Evolutionary conservation across 2,113 vertebrate genomes (phyloP).

Genomic region (Pseudorasbora parva): DNA sequence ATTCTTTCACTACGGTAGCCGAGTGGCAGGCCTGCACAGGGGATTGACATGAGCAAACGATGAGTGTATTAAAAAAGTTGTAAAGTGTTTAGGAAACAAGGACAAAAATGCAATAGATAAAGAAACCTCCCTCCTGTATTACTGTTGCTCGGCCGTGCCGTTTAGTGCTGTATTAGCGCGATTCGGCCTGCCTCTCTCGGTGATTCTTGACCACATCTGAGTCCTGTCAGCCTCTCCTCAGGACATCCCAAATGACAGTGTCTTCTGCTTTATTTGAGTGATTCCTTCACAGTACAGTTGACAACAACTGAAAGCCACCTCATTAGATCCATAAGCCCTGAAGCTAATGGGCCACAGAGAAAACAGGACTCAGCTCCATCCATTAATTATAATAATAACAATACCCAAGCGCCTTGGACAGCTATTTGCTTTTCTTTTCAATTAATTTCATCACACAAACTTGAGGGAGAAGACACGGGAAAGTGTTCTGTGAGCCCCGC

Average conservation of each 20-base stretch:
- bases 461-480: constrained; percentile 18
- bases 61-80: neutral
- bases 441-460: constrained; percentile 76
- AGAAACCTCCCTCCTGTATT: neutral
- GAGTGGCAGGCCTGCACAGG: neutral
- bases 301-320: constrained; percentile 74
- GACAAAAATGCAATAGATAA: neutral
- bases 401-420: constrained; percentile 72
- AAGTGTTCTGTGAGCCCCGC: neutral
- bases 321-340: constrained; percentile 74
- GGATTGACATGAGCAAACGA: neutral
- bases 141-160: neutral
- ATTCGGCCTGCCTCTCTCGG: constrained; percentile 54
- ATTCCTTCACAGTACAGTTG: constrained; percentile 66
- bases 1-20: neutral
- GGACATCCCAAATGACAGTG: constrained; percentile 55
- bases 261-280: constrained; percentile 66
- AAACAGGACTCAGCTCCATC: constrained; percentile 65
- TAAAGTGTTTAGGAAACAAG: neutral
- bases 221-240: constrained; percentile 60
- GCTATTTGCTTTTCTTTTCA: constrained; percentile 76
- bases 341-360: constrained; percentile 73
- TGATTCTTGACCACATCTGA: constrained; percentile 66
- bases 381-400: constrained; percentile 79
- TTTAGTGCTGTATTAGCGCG: constrained; percentile 2